These are phyloP conservation scores for Pipistrellus nathusii DNA, from an alignment of 2,797 vertebrate species.

Conservation along the genomic window DNA sequence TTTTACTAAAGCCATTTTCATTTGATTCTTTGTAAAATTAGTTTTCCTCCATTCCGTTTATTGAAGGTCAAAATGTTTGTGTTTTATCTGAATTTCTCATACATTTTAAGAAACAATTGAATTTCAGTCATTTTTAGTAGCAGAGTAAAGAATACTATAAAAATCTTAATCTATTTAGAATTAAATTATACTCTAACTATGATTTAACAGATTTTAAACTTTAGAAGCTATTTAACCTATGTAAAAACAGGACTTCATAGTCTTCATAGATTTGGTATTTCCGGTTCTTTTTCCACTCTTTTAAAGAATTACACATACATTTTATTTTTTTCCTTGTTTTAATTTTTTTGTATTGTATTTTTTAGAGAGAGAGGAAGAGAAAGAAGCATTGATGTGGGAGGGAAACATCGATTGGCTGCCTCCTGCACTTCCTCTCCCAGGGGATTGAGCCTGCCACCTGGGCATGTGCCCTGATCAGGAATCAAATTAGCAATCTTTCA, in stretches of 20 bases:
- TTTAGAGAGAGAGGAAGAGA: not conserved
- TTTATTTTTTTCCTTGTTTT: no score
- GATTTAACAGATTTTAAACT: not conserved
- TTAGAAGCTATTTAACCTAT: not conserved
- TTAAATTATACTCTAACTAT: not conserved
- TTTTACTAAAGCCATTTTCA: constrained; percentile 27
- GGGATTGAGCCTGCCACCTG: not conserved
- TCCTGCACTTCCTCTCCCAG: not conserved
- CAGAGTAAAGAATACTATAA: not conserved
- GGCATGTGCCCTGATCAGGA: not conserved
- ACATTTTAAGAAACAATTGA: constrained; percentile 8
- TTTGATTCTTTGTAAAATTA: not conserved
- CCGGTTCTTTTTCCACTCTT: not conserved
- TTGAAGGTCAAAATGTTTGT: constrained; percentile 28
- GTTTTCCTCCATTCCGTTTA: not conserved
- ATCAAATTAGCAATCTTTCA: not conserved
- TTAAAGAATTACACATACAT: not conserved
- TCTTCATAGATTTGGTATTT: not conserved
- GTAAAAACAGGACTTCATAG: not conserved
- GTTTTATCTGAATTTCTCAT: constrained; percentile 46
- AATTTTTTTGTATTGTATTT: no score
- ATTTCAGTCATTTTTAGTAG: constrained; percentile 7
- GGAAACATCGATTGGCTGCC: not conserved
- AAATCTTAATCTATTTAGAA: constrained; percentile 30
- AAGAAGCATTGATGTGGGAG: not conserved